Percentiles rank a stretch among this genome's conserved stretches.
Conservation (phyloP, 2,797 vertebrate genomes). For the Smutsia gigantea region DNA sequence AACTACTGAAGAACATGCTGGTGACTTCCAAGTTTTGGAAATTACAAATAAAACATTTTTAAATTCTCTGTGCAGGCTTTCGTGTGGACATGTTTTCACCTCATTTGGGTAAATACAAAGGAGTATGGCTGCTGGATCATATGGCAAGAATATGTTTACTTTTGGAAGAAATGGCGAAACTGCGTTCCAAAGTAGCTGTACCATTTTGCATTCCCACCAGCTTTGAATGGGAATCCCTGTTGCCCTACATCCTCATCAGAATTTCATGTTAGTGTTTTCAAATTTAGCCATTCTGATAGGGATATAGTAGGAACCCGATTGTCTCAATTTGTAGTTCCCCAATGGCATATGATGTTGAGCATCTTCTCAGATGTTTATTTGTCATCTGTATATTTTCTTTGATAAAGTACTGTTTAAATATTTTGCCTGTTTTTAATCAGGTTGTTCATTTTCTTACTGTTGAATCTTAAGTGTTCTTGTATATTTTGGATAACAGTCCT, state of each 20-base stretch:
- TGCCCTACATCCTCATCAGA: background rate
- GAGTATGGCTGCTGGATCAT: background rate
- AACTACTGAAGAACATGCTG: background rate
- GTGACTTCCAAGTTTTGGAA: background rate
- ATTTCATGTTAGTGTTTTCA: background rate
- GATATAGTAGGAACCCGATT: background rate
- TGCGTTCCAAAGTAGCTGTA: background rate
- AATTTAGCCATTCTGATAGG: background rate
- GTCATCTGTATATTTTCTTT: background rate
- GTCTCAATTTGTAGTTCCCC: background rate
- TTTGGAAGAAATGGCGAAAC: background rate
- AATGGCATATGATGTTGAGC: background rate
- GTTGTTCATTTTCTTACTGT: background rate
- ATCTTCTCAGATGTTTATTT: background rate
- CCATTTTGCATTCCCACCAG: background rate
- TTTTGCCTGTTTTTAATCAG: background rate
- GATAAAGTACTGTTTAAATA: background rate
- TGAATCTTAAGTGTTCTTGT: background rate
- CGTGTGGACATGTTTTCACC: background rate
- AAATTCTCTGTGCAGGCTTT: background rate
- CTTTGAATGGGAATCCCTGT: background rate
- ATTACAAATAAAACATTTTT: background rate
- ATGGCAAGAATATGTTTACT: background rate
- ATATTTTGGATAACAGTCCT: background rate
- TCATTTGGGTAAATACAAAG: background rate